These are phyloP conservation scores for Thamnophis elegans DNA, from an alignment of 2,797 vertebrate genomes.

Conservation along the genomic window DNA sequence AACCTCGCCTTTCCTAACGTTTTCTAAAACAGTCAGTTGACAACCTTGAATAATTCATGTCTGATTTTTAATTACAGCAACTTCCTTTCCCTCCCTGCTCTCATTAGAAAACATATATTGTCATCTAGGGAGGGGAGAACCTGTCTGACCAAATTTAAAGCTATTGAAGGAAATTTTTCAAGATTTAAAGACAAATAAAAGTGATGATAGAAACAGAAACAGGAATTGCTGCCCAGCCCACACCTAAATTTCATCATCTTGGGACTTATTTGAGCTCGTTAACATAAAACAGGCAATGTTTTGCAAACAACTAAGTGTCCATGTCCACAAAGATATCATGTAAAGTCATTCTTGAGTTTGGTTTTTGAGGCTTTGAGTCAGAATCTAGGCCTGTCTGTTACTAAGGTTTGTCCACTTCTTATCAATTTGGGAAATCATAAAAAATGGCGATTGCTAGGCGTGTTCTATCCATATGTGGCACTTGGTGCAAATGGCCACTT, in stretches of 20 bases:
- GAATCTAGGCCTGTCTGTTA: not conserved
- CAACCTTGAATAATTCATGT: conserved; percentile 12
- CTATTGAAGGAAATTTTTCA: not conserved
- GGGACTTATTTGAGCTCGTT: not conserved
- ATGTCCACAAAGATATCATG: not conserved
- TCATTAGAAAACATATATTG: conserved; percentile 15
- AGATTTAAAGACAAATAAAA: conserved; percentile 25
- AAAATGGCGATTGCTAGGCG: not conserved
- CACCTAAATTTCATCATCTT: conserved; percentile 3
- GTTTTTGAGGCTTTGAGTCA: not conserved
- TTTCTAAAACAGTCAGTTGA: conserved; percentile 16
- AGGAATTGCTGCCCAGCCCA: not conserved
- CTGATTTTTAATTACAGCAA: conserved; percentile 49
- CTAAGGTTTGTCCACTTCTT: not conserved
- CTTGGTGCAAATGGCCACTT: not conserved
- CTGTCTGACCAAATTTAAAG: conserved; percentile 23
- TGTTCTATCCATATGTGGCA: not conserved
- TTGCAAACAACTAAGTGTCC: not conserved
- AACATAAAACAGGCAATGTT: conserved; percentile 2
- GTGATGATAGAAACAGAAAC: conserved; percentile 1
- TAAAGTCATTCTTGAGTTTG: not conserved
- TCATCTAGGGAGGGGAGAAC: conserved; percentile 30
- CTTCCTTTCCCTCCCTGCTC: conserved; percentile 47
- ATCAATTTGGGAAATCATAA: not conserved
- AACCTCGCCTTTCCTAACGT: conserved; percentile 8